Percentiles rank a stretch among this genome's conserved stretches.
phyloP scores from a whole-genome alignment of 2,113 vertebrate species.

The Chascanopsetta lugubris region DNA sequence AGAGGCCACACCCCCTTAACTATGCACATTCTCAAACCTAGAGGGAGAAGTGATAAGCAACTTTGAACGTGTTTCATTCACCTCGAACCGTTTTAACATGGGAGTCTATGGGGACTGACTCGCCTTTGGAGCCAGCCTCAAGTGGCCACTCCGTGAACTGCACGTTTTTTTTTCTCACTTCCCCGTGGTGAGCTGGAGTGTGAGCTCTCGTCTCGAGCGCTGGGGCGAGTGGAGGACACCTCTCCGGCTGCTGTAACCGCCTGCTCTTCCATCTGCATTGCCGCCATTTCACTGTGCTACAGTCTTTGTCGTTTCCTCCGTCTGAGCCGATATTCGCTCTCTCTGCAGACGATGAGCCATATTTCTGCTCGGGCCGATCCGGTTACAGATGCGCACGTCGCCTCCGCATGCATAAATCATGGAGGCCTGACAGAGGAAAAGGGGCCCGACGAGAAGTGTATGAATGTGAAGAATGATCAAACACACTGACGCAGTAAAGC shows the following conservation, averaged over 20 bases:
- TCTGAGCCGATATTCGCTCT: slow-evolving; percentile 20
- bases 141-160: too few relatives aligned
- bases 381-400: slow-evolving; percentile 55
- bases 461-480: slow-evolving; percentile 59
- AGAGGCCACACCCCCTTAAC: too few relatives aligned
- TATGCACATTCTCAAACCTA: too few relatives aligned
- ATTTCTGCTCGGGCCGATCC: slow-evolving; percentile 44
- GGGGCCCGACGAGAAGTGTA: slow-evolving; percentile 24
- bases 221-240: neutral
- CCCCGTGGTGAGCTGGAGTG: too few relatives aligned
- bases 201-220: too few relatives aligned
- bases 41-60: too few relatives aligned
- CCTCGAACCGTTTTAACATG: too few relatives aligned
- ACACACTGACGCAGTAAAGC: slow-evolving; percentile 49
- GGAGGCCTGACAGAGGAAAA: slow-evolving; percentile 41
- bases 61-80: too few relatives aligned
- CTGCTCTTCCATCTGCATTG: slow-evolving; percentile 13
- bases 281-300: slow-evolving; percentile 37
- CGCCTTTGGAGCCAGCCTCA: too few relatives aligned
- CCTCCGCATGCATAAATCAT: slow-evolving; percentile 65
- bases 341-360: slow-evolving; percentile 43
- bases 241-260: neutral
- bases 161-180: too few relatives aligned
- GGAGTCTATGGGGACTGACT: too few relatives aligned
- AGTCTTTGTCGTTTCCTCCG: slow-evolving; percentile 18